phyloP scores from a whole-genome alignment of 1,140 invertebrate species.

The Drosophila hydei region DNA sequence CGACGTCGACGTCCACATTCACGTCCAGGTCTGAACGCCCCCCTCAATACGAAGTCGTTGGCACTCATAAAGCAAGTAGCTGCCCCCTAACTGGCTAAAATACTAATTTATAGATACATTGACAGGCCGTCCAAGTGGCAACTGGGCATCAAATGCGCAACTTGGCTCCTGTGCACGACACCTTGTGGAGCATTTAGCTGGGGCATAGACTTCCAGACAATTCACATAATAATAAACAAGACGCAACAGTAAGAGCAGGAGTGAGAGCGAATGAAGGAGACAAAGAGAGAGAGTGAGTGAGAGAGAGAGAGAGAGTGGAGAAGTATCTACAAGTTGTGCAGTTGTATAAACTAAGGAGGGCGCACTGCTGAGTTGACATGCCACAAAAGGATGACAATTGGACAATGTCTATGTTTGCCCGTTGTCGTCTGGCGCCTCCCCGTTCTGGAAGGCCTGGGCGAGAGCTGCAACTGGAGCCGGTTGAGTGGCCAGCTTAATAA shows the following conservation, averaged over 20 bases:
- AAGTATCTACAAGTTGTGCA: constrained; percentile 67
- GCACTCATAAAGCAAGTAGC: constrained; percentile 65
- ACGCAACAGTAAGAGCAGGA: constrained; percentile 14
- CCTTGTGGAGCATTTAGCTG: constrained; percentile 51
- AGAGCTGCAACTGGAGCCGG: background rate
- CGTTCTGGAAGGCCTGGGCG: background rate
- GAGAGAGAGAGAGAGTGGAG: constrained; percentile 14
- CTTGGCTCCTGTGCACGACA: constrained; percentile 67
- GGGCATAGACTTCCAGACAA: constrained; percentile 41
- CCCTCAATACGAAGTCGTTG: background rate
- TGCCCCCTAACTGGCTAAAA: constrained; percentile 57
- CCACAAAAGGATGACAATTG: constrained; percentile 75
- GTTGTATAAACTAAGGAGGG: constrained; percentile 74
- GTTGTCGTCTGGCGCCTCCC: constrained; percentile 53
- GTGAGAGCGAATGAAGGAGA: background rate
- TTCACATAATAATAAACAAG: constrained; percentile 80
- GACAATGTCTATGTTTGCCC: constrained; percentile 69
- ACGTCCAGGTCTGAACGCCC: background rate
- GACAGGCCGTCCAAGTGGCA: constrained; percentile 64
- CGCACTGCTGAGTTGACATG: constrained; percentile 46
- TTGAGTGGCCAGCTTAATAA: constrained; percentile 67
- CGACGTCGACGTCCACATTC: background rate
- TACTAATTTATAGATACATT: constrained; percentile 82
- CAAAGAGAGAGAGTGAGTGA: background rate
- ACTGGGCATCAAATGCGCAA: constrained; percentile 71